These are phyloP conservation scores for Alces alces DNA, from an alignment of 2,113 vertebrate species.

Conservation along the genomic window DNA sequence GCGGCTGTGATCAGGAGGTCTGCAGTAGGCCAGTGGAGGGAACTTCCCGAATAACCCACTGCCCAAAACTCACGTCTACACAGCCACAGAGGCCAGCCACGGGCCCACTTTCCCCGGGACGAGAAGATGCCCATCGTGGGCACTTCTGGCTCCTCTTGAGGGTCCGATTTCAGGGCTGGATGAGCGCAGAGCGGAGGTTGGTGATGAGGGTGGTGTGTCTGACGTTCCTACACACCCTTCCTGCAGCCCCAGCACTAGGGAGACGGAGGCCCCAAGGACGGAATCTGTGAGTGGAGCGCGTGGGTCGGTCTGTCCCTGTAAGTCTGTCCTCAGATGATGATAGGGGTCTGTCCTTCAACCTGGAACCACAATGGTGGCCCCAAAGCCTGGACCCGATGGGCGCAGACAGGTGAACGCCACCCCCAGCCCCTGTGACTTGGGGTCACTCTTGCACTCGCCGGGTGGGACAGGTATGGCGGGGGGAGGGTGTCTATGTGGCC, in stretches of 20 bases:
- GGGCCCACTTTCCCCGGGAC: accelerated
- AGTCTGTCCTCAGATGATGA: not conserved
- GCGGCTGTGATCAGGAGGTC: not conserved
- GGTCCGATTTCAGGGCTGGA: not conserved
- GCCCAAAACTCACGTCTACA: accelerated
- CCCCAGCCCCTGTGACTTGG: not conserved
- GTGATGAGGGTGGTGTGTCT: not conserved
- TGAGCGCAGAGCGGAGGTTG: too few species aligned
- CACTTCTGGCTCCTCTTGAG: not conserved
- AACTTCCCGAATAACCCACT: accelerated
- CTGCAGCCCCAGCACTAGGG: not conserved
- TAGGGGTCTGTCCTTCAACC: not conserved
- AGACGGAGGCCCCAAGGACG: accelerated
- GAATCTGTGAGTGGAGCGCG: accelerated
- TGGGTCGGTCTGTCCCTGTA: too few species aligned
- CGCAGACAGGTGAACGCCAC: accelerated
- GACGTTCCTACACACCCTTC: accelerated
- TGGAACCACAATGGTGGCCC: not conserved
- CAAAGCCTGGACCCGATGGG: accelerated
- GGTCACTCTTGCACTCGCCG: accelerated
- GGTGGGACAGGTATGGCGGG: not conserved
- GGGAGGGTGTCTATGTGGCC: not conserved
- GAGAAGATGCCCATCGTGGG: accelerated
- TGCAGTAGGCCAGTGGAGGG: not conserved
- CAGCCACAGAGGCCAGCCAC: accelerated